Evolutionary conservation across 1,140 invertebrate genomes (phyloP).

Genomic region (Ridgeia piscesae): DNA sequence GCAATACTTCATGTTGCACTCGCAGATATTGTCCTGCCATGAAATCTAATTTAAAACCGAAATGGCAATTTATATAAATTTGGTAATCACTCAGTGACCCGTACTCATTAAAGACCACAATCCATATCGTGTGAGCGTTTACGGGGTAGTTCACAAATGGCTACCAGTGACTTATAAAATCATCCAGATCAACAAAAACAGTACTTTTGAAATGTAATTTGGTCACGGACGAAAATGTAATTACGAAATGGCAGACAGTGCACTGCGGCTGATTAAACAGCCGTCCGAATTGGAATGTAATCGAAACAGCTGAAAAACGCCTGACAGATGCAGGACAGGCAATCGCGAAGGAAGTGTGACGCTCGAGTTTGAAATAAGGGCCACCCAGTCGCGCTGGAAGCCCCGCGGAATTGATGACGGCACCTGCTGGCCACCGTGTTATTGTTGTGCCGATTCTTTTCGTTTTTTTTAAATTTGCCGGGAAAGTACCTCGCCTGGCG

Average conservation of each 20-base stretch:
- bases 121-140: neutral
- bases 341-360: neutral
- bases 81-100: neutral
- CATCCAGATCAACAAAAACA: constrained; percentile 1
- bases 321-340: neutral
- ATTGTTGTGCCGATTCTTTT: neutral
- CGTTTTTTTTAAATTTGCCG: neutral
- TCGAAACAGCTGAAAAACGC: neutral
- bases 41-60: neutral
- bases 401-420: neutral
- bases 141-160: neutral
- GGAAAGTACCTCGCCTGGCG: neutral
- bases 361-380: neutral
- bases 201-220: neutral
- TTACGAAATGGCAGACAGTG: constrained; percentile 4
- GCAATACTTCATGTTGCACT: neutral
- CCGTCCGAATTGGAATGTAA: constrained; percentile 4
- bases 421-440: neutral
- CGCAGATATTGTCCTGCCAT: neutral
- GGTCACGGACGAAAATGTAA: neutral
- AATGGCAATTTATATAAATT: neutral
- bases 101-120: neutral
- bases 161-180: constrained; percentile 1
- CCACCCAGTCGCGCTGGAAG: neutral
- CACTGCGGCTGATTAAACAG: neutral